Conservation (phyloP, 2,888 invertebrate species). For the Labia minor region DNA sequence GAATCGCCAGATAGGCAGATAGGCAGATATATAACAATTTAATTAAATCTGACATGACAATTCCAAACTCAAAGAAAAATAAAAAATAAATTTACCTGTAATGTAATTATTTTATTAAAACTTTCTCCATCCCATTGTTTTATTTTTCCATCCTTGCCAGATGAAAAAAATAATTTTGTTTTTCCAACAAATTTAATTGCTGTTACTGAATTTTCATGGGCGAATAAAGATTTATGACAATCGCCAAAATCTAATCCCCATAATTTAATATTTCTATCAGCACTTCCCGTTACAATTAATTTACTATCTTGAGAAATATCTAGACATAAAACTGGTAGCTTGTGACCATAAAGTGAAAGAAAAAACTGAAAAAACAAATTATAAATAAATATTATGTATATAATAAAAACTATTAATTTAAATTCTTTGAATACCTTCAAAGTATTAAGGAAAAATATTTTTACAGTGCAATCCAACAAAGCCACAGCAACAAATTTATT, state of each 20-base stretch:
- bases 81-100: conserved; percentile 49
- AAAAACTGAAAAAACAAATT: conserved; percentile 58
- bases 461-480: conserved; percentile 84
- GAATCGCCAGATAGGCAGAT: too few relatives aligned
- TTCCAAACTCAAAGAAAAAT: background rate
- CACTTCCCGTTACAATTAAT: conserved; percentile 85
- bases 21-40: too few relatives aligned
- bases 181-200: conserved; percentile 77
- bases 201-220: conserved; percentile 91
- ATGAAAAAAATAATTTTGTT: conserved; percentile 88
- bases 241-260: conserved; percentile 99
- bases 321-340: conserved; percentile 82
- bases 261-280: conserved; percentile 89
- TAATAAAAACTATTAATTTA: conserved; percentile 15
- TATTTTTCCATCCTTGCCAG: conserved; percentile 84
- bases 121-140: conserved; percentile 96
- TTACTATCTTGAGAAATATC: conserved; percentile 84
- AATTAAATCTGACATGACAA: too few relatives aligned
- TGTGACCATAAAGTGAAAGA: conserved; percentile 90
- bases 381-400: conserved; percentile 18
- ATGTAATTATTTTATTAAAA: conserved; percentile 78
- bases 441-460: conserved; percentile 87
- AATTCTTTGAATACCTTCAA: conserved; percentile 58
- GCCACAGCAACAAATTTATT: conserved; percentile 80
- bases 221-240: conserved; percentile 88